Evolutionary conservation across 2,113 vertebrate genomes (phyloP), one percentile per base, ranked within the genome.

Genomic region (Plectropomus leopardus): DNA sequence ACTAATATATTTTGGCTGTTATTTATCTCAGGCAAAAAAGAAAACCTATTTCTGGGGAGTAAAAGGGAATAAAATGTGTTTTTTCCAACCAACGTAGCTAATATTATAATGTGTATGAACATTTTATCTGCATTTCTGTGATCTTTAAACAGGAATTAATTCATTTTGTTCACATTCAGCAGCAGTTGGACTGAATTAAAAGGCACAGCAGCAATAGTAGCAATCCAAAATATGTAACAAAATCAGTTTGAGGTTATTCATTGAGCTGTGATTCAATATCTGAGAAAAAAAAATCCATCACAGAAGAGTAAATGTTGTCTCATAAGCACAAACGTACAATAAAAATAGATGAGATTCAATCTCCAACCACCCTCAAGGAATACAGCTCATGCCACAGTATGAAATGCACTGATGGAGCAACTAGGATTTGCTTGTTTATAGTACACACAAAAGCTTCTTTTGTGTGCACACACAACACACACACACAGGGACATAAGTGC

Each of bases 1-100:
- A 63, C 79, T 85, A 88, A 90, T 89, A 71, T 85, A 76, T 83
- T 84, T 86, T 91, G 87, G 90, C 89, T 85, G 64, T 89, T 90
- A 88, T 89, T 92, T 90, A 86, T 89, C 85, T 64, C 54, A 10
- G 54, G 65, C 51, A 36, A 80, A 74, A 76, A 66, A 53, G 57
- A 15, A 48, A 30, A 66, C 68, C 16, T 30, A 48, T 67, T 47
- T 78, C 26, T 51, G 55, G 36, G 47, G 21, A 71, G 19, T n/a
- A 47, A 55, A 78, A 66, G 21, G 32, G 14, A 57, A 24, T 28
- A 24, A 40, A 80, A 59, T 60, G 17, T 55, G 34, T 75, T 85
- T 67, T 34, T 40, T n/a, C n/a, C 34, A n/a, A 74, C 23, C 23
- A 50, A 42, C 47, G 40, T 6, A 72, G 30, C 9, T 80, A 57